A percentile compares a stretch with the other conserved stretches of the same genome.
These are phyloP conservation scores for Cherax destructor DNA, from an alignment of 1,140 invertebrate species.

Conservation along the genomic window DNA sequence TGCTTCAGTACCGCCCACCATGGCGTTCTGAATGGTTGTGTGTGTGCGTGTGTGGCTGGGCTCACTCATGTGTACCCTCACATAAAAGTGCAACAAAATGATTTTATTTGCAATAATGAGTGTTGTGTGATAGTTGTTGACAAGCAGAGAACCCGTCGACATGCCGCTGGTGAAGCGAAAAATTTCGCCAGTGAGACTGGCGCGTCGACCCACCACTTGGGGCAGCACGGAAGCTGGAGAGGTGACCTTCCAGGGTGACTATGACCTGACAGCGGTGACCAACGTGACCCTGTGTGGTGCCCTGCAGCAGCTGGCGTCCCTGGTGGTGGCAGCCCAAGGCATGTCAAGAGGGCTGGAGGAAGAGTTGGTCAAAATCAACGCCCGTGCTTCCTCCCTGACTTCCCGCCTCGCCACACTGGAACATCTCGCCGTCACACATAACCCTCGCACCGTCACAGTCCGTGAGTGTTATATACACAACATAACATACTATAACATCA, in stretches of 20 bases:
- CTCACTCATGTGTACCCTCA: no score
- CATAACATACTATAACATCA: no score
- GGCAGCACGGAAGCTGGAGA: constrained; percentile 76
- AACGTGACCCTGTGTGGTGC: constrained; percentile 87
- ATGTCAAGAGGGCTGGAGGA: constrained; percentile 85
- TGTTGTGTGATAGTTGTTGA: constrained; percentile 25
- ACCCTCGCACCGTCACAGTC: constrained; percentile 88
- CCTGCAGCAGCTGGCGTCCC: constrained; percentile 85
- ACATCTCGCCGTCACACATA: constrained; percentile 80
- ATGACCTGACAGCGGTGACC: constrained; percentile 84
- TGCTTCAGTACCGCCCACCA: no score
- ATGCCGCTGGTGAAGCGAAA: constrained; percentile 70
- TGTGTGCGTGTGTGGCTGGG: no score
- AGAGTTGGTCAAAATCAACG: constrained; percentile 82
- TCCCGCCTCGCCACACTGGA: constrained; percentile 80
- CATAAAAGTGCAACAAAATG: background rate
- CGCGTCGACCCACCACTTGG: constrained; percentile 44
- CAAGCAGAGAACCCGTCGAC: constrained; percentile 28
- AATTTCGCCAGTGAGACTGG: constrained; percentile 44
- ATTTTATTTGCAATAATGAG: constrained; percentile 12
- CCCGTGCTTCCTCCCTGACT: constrained; percentile 81
- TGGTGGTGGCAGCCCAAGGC: constrained; percentile 85
- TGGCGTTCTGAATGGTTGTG: no score
- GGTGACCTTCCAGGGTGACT: constrained; percentile 79
- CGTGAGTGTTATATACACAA: constrained; percentile 81